Evolutionary conservation across 1,140 invertebrate species (phyloP), one percentile per base, ranked within the genome.

Genomic region (Phymorhynchus buccinoides): DNA sequence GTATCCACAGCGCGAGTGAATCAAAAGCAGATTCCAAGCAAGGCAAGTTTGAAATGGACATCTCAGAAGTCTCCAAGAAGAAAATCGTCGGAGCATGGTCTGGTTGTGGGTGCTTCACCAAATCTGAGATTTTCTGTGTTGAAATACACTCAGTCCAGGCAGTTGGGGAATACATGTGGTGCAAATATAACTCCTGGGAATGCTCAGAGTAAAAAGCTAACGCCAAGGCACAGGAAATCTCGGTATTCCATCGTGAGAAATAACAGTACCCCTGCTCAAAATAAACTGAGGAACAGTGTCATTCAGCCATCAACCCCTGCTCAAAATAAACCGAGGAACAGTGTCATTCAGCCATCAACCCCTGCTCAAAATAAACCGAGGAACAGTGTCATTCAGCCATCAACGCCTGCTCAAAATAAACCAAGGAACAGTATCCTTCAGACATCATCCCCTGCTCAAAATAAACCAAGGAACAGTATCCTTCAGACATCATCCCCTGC

Each of bases 21-120:
- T 22, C 41, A 52, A 14, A 52, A 44, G 37, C 77, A 42, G 6
- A 32, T 79, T 27, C 77, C 42, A 7, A 48, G 52, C n/a, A 41
- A 44, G 14, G 32, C 22, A 52, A 44, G 39, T 30, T 79, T 79
- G 42, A 79, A 39, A 32, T 79, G 77, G 77, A 79, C 77, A 9
- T 44, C 77, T 52, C 77, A 79, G 42, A 79, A 48, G 14, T 16
- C 37, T 52, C 77, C 77, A 2, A 22, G 30, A 44, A 41, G 42
- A 52, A 75, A 39, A 12, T 79, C 42, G 37, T 79, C 77, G 0
- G 77, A 56, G 77, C n/a, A 27, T 7, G 41, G 48, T 4, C 77
- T 79, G 30, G 77, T 79, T 6, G 27, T 52, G 1, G 77, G 77
- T 3, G 32, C 6, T 39, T 79, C 77, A 79, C 77, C 77, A 30